Evolutionary conservation across 2,797 vertebrate species (phyloP).

Genomic region (Buceros bicornis): DNA sequence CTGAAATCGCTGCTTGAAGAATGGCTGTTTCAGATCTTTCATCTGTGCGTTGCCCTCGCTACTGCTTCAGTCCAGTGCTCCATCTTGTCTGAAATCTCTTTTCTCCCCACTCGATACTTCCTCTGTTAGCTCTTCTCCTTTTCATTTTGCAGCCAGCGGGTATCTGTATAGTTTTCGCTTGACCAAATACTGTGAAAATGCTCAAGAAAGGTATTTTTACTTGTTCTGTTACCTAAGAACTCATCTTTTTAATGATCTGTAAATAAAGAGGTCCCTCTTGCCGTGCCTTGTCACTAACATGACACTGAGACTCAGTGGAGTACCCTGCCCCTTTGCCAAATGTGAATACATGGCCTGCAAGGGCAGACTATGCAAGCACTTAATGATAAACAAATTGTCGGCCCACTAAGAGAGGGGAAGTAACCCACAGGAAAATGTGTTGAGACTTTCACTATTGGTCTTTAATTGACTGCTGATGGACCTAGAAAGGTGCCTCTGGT

Average conservation of each 20-base stretch:
- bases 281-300: background rate
- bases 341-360: background rate
- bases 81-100: background rate
- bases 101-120: background rate
- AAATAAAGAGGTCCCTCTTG: slow-evolving; percentile 16
- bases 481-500: background rate
- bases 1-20: background rate
- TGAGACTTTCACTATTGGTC: background rate
- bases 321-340: background rate
- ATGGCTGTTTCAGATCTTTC: background rate
- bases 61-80: background rate
- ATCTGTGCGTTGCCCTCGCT: background rate
- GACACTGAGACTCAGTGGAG: background rate
- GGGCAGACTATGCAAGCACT: background rate
- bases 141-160: slow-evolving; percentile 17
- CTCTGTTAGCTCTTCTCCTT: background rate
- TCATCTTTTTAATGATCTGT: slow-evolving; percentile 14
- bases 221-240: background rate
- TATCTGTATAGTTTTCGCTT: slow-evolving; percentile 21
- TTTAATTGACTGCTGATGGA: background rate
- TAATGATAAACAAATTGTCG: background rate
- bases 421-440: background rate
- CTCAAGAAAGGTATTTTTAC: slow-evolving; percentile 30
- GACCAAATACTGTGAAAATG: slow-evolving; percentile 31
- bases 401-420: background rate